phyloP scores from a whole-genome alignment of 1,140 invertebrate species.

The Phymastichus coffea region DNA sequence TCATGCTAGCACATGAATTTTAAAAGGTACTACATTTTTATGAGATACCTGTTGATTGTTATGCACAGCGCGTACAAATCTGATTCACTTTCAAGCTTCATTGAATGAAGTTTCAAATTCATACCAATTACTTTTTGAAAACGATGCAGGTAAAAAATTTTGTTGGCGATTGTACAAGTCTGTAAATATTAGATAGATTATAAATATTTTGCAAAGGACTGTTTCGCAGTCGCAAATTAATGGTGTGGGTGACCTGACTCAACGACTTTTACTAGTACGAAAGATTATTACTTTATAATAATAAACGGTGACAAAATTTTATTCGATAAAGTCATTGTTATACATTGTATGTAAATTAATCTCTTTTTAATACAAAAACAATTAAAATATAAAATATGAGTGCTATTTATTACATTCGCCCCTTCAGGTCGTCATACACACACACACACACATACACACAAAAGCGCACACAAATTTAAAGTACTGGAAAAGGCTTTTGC shows the following conservation, averaged over 20 bases:
- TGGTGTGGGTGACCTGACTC: slow-evolving; percentile 17
- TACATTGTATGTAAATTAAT: slow-evolving; percentile 18
- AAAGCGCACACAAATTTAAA: too few relatives aligned
- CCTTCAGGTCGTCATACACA: too few relatives aligned
- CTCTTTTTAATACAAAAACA: slow-evolving; percentile 5
- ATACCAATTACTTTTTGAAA: too few relatives aligned
- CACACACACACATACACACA: too few relatives aligned
- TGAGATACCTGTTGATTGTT: too few relatives aligned
- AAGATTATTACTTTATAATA: not conserved
- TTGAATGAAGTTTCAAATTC: too few relatives aligned
- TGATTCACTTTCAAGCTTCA: too few relatives aligned
- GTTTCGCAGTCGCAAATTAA: not conserved
- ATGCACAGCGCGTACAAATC: too few relatives aligned
- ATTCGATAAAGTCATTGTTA: slow-evolving; percentile 3
- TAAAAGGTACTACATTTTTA: too few relatives aligned
- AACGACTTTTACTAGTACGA: not conserved
- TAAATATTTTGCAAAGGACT: slow-evolving; percentile 10
- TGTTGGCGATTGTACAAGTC: slow-evolving; percentile 1
- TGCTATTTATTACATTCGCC: too few relatives aligned
- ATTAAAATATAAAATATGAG: not conserved
- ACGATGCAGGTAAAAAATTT: slow-evolving; percentile 1
- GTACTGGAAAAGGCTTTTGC: too few relatives aligned
- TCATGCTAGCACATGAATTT: too few relatives aligned
- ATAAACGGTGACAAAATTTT: not conserved
- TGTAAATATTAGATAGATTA: slow-evolving; percentile 22